Evolutionary conservation across 2,888 invertebrate species (phyloP), one percentile per base, ranked within the genome.

Genomic region (Tenthredo distinguenda): DNA sequence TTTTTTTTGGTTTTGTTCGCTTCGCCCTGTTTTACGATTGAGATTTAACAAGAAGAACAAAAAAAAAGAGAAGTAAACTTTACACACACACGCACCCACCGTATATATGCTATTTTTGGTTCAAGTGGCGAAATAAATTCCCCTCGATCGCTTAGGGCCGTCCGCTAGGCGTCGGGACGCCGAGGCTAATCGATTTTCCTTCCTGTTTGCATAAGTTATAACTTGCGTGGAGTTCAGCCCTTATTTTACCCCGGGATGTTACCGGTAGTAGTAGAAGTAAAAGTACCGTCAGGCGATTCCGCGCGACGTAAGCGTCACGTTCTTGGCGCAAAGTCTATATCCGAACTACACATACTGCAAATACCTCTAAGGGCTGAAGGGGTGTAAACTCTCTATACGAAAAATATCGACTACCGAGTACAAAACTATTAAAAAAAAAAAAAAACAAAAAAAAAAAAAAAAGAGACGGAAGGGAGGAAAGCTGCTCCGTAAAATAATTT

Each of bases 121-220:
- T 68, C 31, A 68, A 68, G 40, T 62, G 58, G 18, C 31, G n/a
- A 81, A 81, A 81, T 15, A 81, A 81, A 62, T 21, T 10, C 21
- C 26, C 81, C 37, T 81, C 40, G 55, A 77, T 77, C 77, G 77
- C 9, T 50, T 26, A 31, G 34, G 50, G 31, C 6, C 10, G 77
- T 40, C 15, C 40, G 74, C 21, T 74, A 40, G 77, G 77, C 50
- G 50, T 55, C 77, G 55, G 77, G 55, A 77, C 58, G 62, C 21
- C 62, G 37, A 81, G 62, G 81, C 62, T 81, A 81, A 81, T 81
- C 81, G 81, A 81, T 81, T 81, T 81, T 81, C 81, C 40, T 81
- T 58, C 81, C 81, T 26, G 81, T 81, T 81, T 81, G 81, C 81
- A 81, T 81, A 81, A 81, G 81, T 81, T 81, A 81, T 81, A 81